Percentiles rank a stretch among this genome's conserved stretches.
These are phyloP conservation scores for Acleris sparsana DNA, from an alignment of 2,888 invertebrate species.

Conservation along the genomic window DNA sequence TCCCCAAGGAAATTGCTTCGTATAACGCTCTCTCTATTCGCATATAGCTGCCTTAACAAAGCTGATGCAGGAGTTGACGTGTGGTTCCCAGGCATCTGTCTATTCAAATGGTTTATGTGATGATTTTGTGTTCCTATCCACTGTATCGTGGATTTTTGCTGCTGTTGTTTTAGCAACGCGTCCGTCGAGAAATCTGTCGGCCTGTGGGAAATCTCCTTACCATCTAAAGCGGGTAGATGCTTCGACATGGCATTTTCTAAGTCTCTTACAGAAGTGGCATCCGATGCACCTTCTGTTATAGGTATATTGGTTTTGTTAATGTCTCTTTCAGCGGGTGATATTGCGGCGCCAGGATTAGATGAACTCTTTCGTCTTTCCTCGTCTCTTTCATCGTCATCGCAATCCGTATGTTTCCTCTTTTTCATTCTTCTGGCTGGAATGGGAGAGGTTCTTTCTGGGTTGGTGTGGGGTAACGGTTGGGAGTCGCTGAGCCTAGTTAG, in stretches of 20 bases:
- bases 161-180: conserved; percentile 90
- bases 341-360: conserved; percentile 70
- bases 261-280: conserved; percentile 91
- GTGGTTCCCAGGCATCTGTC: conserved; percentile 83
- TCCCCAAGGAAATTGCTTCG: conserved; percentile 89
- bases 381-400: conserved; percentile 75
- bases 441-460: conserved; percentile 78
- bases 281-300: conserved; percentile 69
- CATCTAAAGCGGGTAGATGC: conserved; percentile 88
- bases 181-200: conserved; percentile 95
- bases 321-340: conserved; percentile 74
- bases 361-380: conserved; percentile 75
- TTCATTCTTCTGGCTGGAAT: conserved; percentile 85
- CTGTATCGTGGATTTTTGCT: conserved; percentile 92
- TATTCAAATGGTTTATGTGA: conserved; percentile 84
- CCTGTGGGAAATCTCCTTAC: conserved; percentile 84
- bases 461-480: conserved; percentile 73
- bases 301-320: conserved; percentile 68
- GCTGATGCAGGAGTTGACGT: conserved; percentile 93
- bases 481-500: conserved; percentile 73
- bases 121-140: conserved; percentile 95
- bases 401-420: conserved; percentile 77
- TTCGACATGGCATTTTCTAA: conserved; percentile 98
- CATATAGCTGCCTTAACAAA: conserved; percentile 93
- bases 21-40: conserved; percentile 97